phyloP scores from a whole-genome alignment of 2,797 vertebrate genomes.

The Ctenopoma multispine region DNA sequence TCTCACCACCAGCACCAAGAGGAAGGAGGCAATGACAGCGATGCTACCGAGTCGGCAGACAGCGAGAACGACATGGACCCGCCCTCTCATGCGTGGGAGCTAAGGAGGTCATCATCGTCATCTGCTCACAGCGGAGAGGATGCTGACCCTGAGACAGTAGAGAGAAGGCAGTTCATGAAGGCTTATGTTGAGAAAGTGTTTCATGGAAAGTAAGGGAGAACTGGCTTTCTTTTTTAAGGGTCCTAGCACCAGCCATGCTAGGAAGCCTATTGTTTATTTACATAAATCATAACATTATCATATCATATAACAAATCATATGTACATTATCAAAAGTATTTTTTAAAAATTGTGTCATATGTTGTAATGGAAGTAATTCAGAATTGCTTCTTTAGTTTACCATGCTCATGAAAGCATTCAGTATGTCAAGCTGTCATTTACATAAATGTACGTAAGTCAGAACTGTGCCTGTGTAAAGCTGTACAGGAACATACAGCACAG shows the following conservation, averaged over 20 bases:
- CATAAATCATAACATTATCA: too few relatives aligned
- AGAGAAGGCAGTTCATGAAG: slow-evolving; percentile 89
- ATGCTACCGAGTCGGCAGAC: slow-evolving; percentile 94
- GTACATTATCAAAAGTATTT: too few relatives aligned
- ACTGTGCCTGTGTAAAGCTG: too few relatives aligned
- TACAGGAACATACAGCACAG: too few relatives aligned
- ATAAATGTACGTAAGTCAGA: background rate
- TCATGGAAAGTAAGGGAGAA: slow-evolving; percentile 86
- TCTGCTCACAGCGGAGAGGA: slow-evolving; percentile 91
- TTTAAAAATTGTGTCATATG: too few relatives aligned
- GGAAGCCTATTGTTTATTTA: too few relatives aligned
- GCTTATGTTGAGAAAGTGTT: slow-evolving; percentile 95
- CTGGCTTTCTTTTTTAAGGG: background rate
- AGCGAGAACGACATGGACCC: slow-evolving; percentile 92
- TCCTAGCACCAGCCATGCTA: too few relatives aligned
- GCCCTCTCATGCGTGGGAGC: slow-evolving; percentile 78
- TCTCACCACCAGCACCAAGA: slow-evolving; percentile 44
- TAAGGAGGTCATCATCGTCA: slow-evolving; percentile 89
- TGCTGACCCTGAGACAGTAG: slow-evolving; percentile 75
- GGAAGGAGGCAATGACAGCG: slow-evolving; percentile 84
- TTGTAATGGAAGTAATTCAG: too few relatives aligned
- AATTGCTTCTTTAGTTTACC: too few relatives aligned
- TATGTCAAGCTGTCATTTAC: background rate
- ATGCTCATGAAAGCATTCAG: too few relatives aligned
- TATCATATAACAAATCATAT: too few relatives aligned